These are phyloP conservation scores for Coregonus ussuriensis DNA, from an alignment of 2,797 vertebrate genomes.

Conservation along the genomic window DNA sequence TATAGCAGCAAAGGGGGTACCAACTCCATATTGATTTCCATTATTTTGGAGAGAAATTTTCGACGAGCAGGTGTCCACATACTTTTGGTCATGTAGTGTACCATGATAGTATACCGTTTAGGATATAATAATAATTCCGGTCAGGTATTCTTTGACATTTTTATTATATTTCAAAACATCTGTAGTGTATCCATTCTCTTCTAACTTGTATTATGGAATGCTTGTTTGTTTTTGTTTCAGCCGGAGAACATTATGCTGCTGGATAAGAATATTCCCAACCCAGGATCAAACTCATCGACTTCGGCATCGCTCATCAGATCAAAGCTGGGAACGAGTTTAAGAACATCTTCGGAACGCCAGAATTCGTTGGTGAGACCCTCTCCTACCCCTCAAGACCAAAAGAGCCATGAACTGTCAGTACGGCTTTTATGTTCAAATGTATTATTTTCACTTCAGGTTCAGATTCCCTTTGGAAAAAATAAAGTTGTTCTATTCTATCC, in stretches of 20 bases:
- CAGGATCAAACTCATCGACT: conserved; percentile 98
- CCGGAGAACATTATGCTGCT: conserved; percentile 98
- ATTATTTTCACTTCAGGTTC: no score
- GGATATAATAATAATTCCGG: no score
- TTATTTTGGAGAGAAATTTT: no score
- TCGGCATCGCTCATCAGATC: conserved; percentile 96
- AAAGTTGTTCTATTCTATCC: background rate
- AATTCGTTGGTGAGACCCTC: conserved; percentile 91
- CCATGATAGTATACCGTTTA: background rate
- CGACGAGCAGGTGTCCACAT: no score
- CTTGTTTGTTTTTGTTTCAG: conserved; percentile 63
- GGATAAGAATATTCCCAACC: conserved; percentile 91
- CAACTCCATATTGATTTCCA: no score
- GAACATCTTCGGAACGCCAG: conserved; percentile 97
- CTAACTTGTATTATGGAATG: background rate
- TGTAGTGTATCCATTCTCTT: background rate
- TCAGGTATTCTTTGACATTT: no score
- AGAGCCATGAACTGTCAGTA: background rate
- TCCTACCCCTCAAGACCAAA: background rate
- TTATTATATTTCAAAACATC: background rate
- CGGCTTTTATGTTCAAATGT: background rate
- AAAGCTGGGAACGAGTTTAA: conserved; percentile 97
- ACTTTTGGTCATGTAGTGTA: background rate
- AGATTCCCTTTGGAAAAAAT: conserved; percentile 9
- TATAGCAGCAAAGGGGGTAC: no score